Conservation (phyloP, 1,140 invertebrate species). For the Diorhabda elongata region DNA sequence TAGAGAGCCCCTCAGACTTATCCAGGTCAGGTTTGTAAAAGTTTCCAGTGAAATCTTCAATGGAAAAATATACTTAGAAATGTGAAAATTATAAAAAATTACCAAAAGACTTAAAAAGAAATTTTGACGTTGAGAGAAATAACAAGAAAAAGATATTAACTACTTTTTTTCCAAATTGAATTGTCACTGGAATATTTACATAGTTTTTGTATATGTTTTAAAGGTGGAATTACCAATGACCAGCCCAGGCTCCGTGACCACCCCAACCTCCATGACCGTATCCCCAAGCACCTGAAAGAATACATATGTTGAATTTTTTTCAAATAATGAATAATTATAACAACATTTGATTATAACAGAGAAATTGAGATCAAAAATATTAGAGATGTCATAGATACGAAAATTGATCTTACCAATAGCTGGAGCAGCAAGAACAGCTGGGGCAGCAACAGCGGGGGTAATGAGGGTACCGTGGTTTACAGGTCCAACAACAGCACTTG, state of each 20-base stretch:
- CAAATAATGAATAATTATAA: too few species aligned
- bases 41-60: slow-evolving; percentile 15
- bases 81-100: too few species aligned
- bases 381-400: too few species aligned
- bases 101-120: not conserved
- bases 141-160: not conserved
- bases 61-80: not conserved
- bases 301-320: too few species aligned
- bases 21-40: not conserved
- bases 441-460: slow-evolving; percentile 11
- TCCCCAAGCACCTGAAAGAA: slow-evolving; percentile 1
- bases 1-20: not conserved
- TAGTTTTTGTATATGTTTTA: slow-evolving; percentile 12
- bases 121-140: not conserved
- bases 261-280: slow-evolving; percentile 4
- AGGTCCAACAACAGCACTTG: slow-evolving; percentile 27
- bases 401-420: slow-evolving; percentile 6
- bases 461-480: slow-evolving; percentile 19
- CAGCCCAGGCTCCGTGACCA: slow-evolving; percentile 12
- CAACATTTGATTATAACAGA: too few species aligned
- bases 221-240: slow-evolving; percentile 9
- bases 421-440: slow-evolving; percentile 23
- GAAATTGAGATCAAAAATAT: too few species aligned
- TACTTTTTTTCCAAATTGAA: not conserved
- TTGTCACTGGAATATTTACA: slow-evolving; percentile 16